Conservation (phyloP, 2,888 invertebrate species). For the Machimus rusticus region DNA sequence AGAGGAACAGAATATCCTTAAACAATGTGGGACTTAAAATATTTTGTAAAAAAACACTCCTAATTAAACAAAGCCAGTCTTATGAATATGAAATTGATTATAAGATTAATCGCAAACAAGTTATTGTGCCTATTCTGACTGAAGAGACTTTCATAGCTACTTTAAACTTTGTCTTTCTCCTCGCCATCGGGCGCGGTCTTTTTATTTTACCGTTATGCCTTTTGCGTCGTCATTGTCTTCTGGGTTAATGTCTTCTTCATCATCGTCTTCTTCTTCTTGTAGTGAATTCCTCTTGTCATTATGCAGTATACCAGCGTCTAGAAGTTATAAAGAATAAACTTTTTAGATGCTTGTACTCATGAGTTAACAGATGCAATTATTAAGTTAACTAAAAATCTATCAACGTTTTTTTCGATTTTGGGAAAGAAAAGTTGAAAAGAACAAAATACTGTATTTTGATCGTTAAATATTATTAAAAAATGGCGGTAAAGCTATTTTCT, state of each 20-base stretch:
- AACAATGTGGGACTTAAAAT: background rate
- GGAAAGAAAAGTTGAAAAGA: too few species aligned
- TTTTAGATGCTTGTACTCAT: background rate
- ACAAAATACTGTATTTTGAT: too few species aligned
- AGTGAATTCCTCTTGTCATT: background rate
- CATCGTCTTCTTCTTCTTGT: background rate
- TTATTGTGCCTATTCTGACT: background rate
- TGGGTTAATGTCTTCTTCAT: conserved; percentile 8
- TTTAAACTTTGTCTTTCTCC: background rate
- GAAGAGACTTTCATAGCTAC: background rate
- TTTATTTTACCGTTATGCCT: background rate
- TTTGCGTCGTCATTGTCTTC: background rate
- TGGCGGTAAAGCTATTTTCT: too few species aligned
- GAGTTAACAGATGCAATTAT: too few species aligned
- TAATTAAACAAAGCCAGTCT: background rate
- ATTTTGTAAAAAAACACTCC: background rate
- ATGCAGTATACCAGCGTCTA: background rate
- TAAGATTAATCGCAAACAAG: background rate
- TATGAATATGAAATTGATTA: background rate
- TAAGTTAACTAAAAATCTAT: too few species aligned
- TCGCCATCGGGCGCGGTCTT: background rate
- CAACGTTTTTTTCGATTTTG: too few species aligned
- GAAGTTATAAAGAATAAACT: background rate
- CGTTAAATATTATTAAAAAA: too few species aligned
- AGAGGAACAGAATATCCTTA: background rate